Percentiles rank a stretch among this genome's conserved stretches.
These are phyloP conservation scores for Chionis minor DNA, from an alignment of 2,113 vertebrate species.

Conservation along the genomic window DNA sequence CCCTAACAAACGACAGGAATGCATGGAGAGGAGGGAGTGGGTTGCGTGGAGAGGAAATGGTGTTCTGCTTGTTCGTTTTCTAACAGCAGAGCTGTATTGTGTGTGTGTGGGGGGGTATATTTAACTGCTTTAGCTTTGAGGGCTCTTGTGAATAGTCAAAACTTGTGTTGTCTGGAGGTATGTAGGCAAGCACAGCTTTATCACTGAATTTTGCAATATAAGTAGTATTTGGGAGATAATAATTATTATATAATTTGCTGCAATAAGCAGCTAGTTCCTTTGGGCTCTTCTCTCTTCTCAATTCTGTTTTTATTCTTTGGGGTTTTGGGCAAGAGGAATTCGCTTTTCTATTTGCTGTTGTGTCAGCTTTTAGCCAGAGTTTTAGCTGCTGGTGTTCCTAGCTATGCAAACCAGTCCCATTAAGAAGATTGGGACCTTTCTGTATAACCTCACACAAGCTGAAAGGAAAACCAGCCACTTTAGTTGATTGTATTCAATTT, in stretches of 20 bases:
- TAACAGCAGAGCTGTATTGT: accelerated
- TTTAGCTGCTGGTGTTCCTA: background rate
- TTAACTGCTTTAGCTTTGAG: background rate
- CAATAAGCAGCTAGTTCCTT: background rate
- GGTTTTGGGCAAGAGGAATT: background rate
- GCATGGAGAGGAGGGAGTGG: accelerated
- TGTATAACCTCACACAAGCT: background rate
- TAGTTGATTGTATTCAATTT: background rate
- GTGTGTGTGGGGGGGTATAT: background rate
- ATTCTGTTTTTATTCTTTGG: background rate
- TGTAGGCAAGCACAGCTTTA: background rate
- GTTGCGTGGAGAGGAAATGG: background rate
- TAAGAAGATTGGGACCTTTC: background rate
- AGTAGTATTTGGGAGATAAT: background rate
- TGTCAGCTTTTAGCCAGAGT: background rate
- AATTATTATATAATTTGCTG: background rate
- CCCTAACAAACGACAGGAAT: background rate
- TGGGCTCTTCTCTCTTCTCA: background rate
- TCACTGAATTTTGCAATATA: background rate
- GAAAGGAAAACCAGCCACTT: background rate
- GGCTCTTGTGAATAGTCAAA: background rate
- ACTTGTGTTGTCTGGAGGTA: background rate
- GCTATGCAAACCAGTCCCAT: background rate
- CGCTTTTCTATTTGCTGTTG: background rate
- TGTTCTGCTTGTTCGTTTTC: background rate